Evolutionary conservation across 2,797 vertebrate species (phyloP), one percentile per base, ranked within the genome.

Genomic region (Clarias platycephalus): DNA sequence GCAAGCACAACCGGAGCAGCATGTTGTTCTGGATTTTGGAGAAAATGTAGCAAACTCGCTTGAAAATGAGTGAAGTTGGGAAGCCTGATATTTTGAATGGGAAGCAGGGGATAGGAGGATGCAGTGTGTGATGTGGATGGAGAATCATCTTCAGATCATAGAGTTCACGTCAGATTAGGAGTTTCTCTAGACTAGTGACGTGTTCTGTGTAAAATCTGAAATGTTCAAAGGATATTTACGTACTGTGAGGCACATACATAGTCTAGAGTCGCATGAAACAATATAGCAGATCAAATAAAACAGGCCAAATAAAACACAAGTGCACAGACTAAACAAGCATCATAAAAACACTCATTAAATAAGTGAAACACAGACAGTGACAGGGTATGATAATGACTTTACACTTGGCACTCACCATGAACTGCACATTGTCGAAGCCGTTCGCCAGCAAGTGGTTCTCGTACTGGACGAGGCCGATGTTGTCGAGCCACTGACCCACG

Each of bases 381-480:
- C 57, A 24, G 26, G 37, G 31, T 8, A 40, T 22, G 16, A n/a
- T 60, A 24, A 60, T 0, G n/a, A 79, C 26, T 31, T 28, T 22
- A 28, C 6, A 82, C 60, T 70, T 67, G 53, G 57, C 80, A 96
- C 97, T 98, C 95, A 99, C 97, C 97, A 99, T 98, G 91, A 99
- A 99, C 92, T 98, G 97, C 89, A 99, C 97, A 91, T 96, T 99
- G 96, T 99, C 97, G 92, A 99, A 99, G 93, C 97, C 97, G 88
- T 98, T 99, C 90, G 97, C 97, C 95, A 98, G 96, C 95, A 99
- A 96, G 96, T 99, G 97, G 95, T 98, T 98, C 95, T 99, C 97
- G 84, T 99, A 99, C 93, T 99, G 97, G 95, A 98, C 97, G 93
- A 99, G 95, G 92, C 97, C 97, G 93, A 99, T 97, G 95, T 96